phyloP scores from a whole-genome alignment of 2,888 invertebrate genomes.

The Lymantria dispar region DNA sequence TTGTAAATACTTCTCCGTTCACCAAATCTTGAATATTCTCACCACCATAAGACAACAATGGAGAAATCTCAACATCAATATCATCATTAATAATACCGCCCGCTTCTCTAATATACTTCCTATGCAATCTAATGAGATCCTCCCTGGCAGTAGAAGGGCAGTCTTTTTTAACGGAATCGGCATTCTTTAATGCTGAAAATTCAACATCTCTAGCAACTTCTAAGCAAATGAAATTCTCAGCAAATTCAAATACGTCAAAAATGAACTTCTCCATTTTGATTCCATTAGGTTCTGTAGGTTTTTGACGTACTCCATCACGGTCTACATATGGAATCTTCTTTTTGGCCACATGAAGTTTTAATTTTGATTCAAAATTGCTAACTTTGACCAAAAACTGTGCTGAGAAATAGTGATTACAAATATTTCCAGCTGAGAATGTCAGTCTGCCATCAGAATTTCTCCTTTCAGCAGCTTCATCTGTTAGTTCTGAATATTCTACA shows the following conservation, averaged over 20 bases:
- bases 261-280: constrained; percentile 99
- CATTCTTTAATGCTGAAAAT: constrained; percentile 98
- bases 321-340: constrained; percentile 97
- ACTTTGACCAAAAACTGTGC: constrained; percentile 91
- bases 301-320: constrained; percentile 85
- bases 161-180: constrained; percentile 93
- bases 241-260: constrained; percentile 98
- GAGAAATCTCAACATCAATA: constrained; percentile 94
- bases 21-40: constrained; percentile 89
- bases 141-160: constrained; percentile 93
- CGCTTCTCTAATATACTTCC: constrained; percentile 89
- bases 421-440: constrained; percentile 97
- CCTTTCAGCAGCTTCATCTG: constrained; percentile 91
- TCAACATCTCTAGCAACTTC: constrained; percentile 96
- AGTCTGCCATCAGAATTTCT: constrained; percentile 90
- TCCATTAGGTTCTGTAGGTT: constrained; percentile 94
- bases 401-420: constrained; percentile 99
- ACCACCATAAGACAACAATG: constrained; percentile 94
- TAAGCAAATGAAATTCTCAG: constrained; percentile 95
- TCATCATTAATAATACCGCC: constrained; percentile 88
- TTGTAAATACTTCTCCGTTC: constrained; percentile 84
- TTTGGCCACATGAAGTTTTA: constrained; percentile 96
- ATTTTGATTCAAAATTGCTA: constrained; percentile 86
- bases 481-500: constrained; percentile 98
- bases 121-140: constrained; percentile 89